Evolutionary conservation across 2,888 invertebrate genomes (phyloP).

Genomic region (Crematogaster levior): DNA sequence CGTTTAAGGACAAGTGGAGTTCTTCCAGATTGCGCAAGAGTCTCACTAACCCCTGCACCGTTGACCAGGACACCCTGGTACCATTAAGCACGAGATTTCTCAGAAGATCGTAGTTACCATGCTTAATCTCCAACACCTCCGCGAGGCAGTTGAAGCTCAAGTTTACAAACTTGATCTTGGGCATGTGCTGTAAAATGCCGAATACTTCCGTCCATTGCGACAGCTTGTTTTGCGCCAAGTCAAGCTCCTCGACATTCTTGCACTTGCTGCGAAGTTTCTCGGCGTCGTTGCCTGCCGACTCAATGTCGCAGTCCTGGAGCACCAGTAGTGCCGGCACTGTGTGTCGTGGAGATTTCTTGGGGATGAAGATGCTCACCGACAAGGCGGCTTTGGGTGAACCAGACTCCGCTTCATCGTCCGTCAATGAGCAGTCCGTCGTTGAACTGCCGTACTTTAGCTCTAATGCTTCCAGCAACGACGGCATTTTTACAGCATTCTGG

Average conservation of each 20-base stretch:
- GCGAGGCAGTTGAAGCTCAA: constrained; percentile 95
- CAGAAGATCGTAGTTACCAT: constrained; percentile 82
- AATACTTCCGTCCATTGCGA: constrained; percentile 96
- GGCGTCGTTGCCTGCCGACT: constrained; percentile 94
- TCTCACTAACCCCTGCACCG: constrained; percentile 91
- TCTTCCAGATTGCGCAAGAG: constrained; percentile 94
- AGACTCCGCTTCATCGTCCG: constrained; percentile 87
- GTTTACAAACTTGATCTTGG: constrained; percentile 95
- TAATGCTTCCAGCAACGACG: constrained; percentile 95
- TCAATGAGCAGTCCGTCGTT: constrained; percentile 87
- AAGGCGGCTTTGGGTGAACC: constrained; percentile 86
- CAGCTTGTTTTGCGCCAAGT: constrained; percentile 96
- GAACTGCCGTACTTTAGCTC: constrained; percentile 93
- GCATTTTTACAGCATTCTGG: constrained; percentile 88
- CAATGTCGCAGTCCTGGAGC: constrained; percentile 96
- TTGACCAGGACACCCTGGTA: constrained; percentile 94
- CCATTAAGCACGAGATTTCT: constrained; percentile 95
- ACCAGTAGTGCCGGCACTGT: constrained; percentile 94
- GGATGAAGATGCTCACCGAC: constrained; percentile 94
- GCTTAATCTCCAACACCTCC: constrained; percentile 88
- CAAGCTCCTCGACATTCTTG: constrained; percentile 96
- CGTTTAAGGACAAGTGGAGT: constrained; percentile 96
- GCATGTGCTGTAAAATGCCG: constrained; percentile 94
- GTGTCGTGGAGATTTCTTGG: constrained; percentile 91
- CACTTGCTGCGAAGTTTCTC: constrained; percentile 92